Conservation (phyloP, 2,797 vertebrate genomes). For the Naso thynnoides region DNA sequence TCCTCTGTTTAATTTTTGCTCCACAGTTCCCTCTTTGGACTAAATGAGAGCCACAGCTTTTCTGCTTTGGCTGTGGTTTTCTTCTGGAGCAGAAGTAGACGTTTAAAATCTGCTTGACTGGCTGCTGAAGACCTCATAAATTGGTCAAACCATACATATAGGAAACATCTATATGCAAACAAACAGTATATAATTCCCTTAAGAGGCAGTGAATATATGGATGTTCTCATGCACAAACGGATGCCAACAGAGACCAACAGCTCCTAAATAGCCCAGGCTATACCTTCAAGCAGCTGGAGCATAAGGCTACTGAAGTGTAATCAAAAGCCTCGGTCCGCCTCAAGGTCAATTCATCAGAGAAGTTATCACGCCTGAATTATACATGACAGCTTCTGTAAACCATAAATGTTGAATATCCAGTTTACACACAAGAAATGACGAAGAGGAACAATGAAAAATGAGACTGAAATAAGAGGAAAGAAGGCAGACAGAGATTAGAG, state of each 20-base stretch:
- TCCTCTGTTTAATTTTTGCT: conserved; percentile 48
- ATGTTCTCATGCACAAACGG: conserved; percentile 15
- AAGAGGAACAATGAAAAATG: conserved; percentile 18
- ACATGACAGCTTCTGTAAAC: conserved; percentile 78
- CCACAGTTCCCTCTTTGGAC: conserved; percentile 23
- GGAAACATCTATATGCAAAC: background rate
- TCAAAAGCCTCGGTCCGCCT: conserved; percentile 73
- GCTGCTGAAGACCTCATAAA: conserved; percentile 16
- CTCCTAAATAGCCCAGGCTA: conserved; percentile 50
- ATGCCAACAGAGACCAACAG: conserved; percentile 38
- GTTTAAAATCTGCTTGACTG: conserved; percentile 15
- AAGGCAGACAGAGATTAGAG: conserved; percentile 13
- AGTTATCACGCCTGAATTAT: conserved; percentile 79
- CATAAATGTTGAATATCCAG: conserved; percentile 75
- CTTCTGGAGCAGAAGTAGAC: conserved; percentile 31
- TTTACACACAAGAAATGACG: conserved; percentile 56
- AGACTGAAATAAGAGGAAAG: background rate
- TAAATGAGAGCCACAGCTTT: conserved; percentile 34
- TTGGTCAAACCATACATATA: conserved; percentile 20
- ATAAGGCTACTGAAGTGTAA: conserved; percentile 74
- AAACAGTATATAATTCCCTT: background rate
- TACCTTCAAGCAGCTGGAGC: conserved; percentile 67
- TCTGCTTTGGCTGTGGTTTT: conserved; percentile 46
- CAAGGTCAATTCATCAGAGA: conserved; percentile 78
- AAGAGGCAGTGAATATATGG: conserved; percentile 10